phyloP scores from a whole-genome alignment of 2,113 vertebrate species.

The Salvelinus namaycush region DNA sequence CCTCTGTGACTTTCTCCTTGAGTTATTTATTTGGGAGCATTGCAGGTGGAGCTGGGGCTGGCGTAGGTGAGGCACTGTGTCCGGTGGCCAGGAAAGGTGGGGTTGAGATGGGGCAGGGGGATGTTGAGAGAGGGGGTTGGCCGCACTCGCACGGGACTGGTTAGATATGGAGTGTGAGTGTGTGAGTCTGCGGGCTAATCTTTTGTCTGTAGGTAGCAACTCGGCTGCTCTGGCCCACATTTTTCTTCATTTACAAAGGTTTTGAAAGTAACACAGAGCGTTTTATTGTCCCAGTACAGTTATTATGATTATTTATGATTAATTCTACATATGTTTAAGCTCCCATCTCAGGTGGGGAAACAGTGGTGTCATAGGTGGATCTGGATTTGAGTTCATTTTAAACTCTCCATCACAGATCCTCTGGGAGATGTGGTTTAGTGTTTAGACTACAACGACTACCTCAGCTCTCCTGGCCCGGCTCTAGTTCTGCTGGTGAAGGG shows the following conservation, averaged over 20 bases:
- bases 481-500: constrained; percentile 57
- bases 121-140: constrained; percentile 18
- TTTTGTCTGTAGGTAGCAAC: constrained; percentile 38
- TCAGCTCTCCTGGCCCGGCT: constrained; percentile 42
- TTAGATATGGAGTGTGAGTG: background rate
- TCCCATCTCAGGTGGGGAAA: constrained; percentile 47
- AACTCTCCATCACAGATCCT: constrained; percentile 31
- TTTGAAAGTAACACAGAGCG: constrained; percentile 33
- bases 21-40: constrained; percentile 44
- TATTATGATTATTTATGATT: constrained; percentile 45
- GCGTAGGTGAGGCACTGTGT: constrained; percentile 38
- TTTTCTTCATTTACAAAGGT: constrained; percentile 30
- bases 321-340: constrained; percentile 33
- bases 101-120: constrained; percentile 19
- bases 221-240: constrained; percentile 10
- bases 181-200: constrained; percentile 21
- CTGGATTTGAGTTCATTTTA: constrained; percentile 55
- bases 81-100: constrained; percentile 38
- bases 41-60: constrained; percentile 29
- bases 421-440: constrained; percentile 45
- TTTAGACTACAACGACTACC: constrained; percentile 25
- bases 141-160: constrained; percentile 26
- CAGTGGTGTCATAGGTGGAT: constrained; percentile 30
- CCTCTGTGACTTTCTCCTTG: constrained; percentile 39
- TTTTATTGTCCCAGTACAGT: constrained; percentile 39